A percentile compares a stretch with the other conserved stretches of the same genome.
These are phyloP conservation scores for Ceyx melanurus DNA, from an alignment of 2,113 vertebrate species.

Conservation along the genomic window DNA sequence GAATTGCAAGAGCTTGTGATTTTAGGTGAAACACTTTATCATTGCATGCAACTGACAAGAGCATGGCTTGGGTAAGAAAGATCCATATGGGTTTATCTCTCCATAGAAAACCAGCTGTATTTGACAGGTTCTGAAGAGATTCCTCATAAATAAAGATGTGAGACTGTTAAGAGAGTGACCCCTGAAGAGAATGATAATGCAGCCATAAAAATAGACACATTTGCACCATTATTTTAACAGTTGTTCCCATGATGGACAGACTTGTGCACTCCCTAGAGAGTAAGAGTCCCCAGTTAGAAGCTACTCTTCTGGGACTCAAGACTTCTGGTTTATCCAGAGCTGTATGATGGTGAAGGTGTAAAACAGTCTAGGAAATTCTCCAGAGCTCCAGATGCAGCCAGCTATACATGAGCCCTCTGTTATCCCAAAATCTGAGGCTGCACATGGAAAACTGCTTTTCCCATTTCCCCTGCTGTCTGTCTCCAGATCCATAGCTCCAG, in stretches of 20 bases:
- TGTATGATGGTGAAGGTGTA: background rate
- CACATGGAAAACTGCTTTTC: background rate
- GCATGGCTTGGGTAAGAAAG: background rate
- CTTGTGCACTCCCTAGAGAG: background rate
- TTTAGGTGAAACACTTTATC: background rate
- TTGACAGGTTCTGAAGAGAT: background rate
- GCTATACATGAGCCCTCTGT: background rate
- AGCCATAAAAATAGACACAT: background rate
- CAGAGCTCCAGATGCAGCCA: constrained; percentile 32
- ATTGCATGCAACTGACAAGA: background rate
- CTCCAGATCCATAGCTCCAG: background rate
- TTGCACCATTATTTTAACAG: background rate
- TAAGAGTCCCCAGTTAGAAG: background rate
- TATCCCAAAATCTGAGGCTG: background rate
- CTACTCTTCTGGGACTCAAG: background rate
- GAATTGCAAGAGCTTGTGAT: background rate
- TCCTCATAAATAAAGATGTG: background rate
- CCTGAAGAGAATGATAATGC: background rate
- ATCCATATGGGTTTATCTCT: background rate
- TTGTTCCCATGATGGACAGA: background rate
- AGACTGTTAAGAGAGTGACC: background rate
- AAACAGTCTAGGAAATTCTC: constrained; percentile 23
- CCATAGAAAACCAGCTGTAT: background rate
- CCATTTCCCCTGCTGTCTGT: background rate
- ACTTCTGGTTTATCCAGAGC: background rate